phyloP scores from a whole-genome alignment of 2,113 vertebrate genomes.

The Aptenodytes forsteri region DNA sequence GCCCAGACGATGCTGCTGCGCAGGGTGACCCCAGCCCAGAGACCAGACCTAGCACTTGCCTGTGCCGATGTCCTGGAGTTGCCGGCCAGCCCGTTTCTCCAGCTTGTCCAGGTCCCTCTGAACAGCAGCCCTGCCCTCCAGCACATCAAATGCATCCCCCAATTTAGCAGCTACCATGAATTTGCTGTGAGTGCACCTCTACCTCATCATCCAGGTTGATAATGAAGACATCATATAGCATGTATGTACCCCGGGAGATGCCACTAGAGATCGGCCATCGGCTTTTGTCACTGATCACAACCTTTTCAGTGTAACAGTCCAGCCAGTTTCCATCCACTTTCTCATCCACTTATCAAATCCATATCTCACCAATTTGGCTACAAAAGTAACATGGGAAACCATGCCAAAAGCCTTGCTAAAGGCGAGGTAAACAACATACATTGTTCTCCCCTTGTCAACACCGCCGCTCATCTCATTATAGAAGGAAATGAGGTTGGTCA shows the following conservation, averaged over 20 bases:
- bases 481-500: neutral
- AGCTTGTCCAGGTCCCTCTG: neutral
- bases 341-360: neutral
- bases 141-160: neutral
- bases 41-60: neutral
- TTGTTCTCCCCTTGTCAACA: neutral
- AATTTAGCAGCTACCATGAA: neutral
- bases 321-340: neutral
- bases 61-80: neutral
- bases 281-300: neutral
- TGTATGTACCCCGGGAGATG: fast-evolving
- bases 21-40: neutral
- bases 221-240: neutral
- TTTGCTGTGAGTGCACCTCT: neutral
- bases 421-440: neutral
- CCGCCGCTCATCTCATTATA: neutral
- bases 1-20: fast-evolving
- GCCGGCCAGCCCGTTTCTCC: neutral
- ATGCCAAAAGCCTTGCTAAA: neutral
- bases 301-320: neutral
- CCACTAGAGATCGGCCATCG: fast-evolving
- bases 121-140: neutral
- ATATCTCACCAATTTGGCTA: neutral
- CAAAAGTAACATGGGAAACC: neutral
- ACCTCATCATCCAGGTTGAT: neutral